Evolutionary conservation across 2,888 invertebrate genomes (phyloP), one percentile per base, ranked within the genome.

Genomic region (Meiosimyza platycephala): DNA sequence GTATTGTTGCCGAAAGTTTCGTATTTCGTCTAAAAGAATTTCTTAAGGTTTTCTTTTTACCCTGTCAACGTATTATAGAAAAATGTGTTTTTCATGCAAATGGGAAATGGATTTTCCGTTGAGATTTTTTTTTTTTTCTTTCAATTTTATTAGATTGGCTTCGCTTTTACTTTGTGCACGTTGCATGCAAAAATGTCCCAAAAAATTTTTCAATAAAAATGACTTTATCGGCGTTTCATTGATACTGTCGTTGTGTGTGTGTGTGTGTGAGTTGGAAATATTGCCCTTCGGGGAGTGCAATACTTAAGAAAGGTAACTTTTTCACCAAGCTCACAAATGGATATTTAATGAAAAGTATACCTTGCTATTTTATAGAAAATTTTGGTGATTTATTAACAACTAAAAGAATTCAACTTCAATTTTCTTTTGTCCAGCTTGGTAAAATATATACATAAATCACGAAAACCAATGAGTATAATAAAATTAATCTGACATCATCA

Each of bases 61-160:
- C 33, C 51, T 64, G n/a, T 18, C 33, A 28, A 28, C 28, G 28
- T 28, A 3, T 28, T 28, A 72, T 74, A 78, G 78, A 78, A 76
- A 77, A 77, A 78, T 78, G 76, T 76, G 74, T 77, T 76, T 77
- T 77, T 78, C 76, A 78, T 77, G 77, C 76, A 77, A 77, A 78
- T 76, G 18, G 64, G 63, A 67, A 51, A 67, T 67, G 57, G 48
- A 67, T 67, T 40, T 67, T 67, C 48, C 54, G 55, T 16, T 40
- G 2, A 55, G 33, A 7, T 40, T 40, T 40, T 66, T 40, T 33
- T 52, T 15, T 40, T 40, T 66, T 40, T 33, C 33, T 15, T 22
- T 51, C 18, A 11, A n/a, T 33, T 55, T n/a, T 51, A n/a, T 55
- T 48, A 54, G n/a, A 16, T 18, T 11, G 18, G 16, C 18, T 5